Base-by-base conservation (phyloP, 2,113 vertebrate species). In the Podilymbus podiceps region DNA sequence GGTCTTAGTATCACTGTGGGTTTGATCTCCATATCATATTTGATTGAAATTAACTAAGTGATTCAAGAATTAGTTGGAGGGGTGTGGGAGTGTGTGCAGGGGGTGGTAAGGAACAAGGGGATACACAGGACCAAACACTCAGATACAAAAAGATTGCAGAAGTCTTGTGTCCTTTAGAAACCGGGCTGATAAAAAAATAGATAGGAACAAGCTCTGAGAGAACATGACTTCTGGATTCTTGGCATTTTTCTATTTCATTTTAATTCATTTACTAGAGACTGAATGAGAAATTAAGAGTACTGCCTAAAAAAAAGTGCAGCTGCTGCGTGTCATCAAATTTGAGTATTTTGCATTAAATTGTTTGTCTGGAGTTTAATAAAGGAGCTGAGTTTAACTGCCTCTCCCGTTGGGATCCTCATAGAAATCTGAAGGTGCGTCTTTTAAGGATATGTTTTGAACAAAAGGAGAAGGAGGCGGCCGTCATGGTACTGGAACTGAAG, bases 281-380 rank as follows among this genome's bases (percentile, higher is more conserved):
- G n/a, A 96, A 88, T 50, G 21, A 94, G 79, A 93, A 88, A 76
- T 69, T 62, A 52, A 24, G 17, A 68, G 33, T 76, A 63, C 31
- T 1, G 9, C 38, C 55, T 74, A 17, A 85, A 95, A 93, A 38
- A 58, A 71, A 69, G 30, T 89, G 62, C 81, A 93, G 81, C 62
- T 96, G 87, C 67, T 93, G 35, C 7, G 2, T 89, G 84, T 66
- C 62, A 68, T 93, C 49, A 50, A 53, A 85, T 79, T 35, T 64
- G 84, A 69, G 11, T 85, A 71, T 44, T 95, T 83, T 90, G 50
- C 31, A 55, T 83, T 22, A 66, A 62, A 40, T 16, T 78, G 35
- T 82, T 96, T 93, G 46, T 82, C 49, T 76, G 27, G 31, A 85
- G n/a, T 76, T 80, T 80, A 71, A 69, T 88, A 91, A 79, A 94